Conservation (phyloP, 1,140 invertebrate genomes). For the Caerostris darwini region DNA sequence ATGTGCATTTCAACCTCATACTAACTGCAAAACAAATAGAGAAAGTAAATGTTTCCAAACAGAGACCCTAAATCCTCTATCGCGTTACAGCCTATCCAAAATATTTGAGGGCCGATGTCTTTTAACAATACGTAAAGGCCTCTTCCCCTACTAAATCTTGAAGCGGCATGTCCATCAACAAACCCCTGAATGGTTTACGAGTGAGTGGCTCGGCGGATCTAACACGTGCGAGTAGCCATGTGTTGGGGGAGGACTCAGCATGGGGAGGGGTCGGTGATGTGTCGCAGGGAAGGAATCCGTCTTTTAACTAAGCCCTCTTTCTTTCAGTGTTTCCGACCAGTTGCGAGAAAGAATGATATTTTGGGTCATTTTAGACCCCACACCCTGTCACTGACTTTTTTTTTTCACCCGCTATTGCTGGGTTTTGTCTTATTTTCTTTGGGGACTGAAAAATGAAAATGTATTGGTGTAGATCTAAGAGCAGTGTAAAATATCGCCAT, state of each 20-base stretch:
- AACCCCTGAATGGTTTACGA: conserved; percentile 50
- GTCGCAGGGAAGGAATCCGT: conserved; percentile 45
- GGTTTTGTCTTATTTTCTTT: not conserved
- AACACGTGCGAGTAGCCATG: conserved; percentile 65
- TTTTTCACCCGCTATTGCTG: not conserved
- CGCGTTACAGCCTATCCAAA: not conserved
- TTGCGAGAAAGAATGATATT: conserved; percentile 37
- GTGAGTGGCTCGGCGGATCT: conserved; percentile 35
- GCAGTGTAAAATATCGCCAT: not conserved
- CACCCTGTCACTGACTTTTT: conserved; percentile 27
- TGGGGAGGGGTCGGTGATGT: not conserved
- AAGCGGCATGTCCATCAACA: conserved; percentile 46
- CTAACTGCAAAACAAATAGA: not conserved
- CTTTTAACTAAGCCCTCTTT: conserved; percentile 62
- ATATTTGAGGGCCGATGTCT: conserved; percentile 55
- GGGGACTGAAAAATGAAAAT: not conserved
- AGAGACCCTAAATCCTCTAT: not conserved
- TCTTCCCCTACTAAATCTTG: conserved; percentile 5
- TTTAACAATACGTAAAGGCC: conserved; percentile 33
- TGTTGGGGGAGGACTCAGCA: not conserved
- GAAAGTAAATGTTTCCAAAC: not conserved
- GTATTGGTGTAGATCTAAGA: conserved; percentile 8
- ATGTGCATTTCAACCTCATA: too few species aligned
- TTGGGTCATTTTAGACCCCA: conserved; percentile 64
- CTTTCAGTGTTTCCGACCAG: conserved; percentile 14